A percentile compares a stretch with the other conserved stretches of the same genome.
Evolutionary conservation across 2,888 invertebrate genomes (phyloP).

Genomic region (Phania funesta): DNA sequence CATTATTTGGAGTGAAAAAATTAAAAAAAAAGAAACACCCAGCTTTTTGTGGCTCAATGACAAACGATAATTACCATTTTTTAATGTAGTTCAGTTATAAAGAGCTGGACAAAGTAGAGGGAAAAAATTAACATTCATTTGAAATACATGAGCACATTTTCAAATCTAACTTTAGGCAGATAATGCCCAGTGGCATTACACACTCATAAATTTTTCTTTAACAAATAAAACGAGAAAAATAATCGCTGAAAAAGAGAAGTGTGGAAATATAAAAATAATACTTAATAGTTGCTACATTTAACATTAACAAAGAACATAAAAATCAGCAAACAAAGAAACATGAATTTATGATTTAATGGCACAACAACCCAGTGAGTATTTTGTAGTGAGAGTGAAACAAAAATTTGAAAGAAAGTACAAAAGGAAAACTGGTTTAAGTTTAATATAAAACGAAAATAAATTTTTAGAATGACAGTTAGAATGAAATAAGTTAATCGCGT

Average conservation of each 20-base stretch:
- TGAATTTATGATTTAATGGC: not conserved
- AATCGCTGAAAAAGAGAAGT: not conserved
- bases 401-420: too few relatives aligned
- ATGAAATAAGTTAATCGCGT: too few relatives aligned
- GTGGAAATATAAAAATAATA: constrained; percentile 36
- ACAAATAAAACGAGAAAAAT: constrained; percentile 5
- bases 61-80: constrained; percentile 68
- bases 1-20: constrained; percentile 16
- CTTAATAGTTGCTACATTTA: constrained; percentile 48
- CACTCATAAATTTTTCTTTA: constrained; percentile 54
- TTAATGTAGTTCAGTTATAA: constrained; percentile 22
- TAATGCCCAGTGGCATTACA: constrained; percentile 52
- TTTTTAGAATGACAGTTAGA: too few relatives aligned
- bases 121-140: constrained; percentile 43
- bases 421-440: too few relatives aligned
- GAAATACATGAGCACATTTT: constrained; percentile 24
- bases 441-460: too few relatives aligned
- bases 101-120: not conserved
- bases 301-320: constrained; percentile 38
- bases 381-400: not conserved
- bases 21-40: constrained; percentile 15
- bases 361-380: constrained; percentile 15
- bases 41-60: constrained; percentile 48
- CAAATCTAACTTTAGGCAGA: constrained; percentile 37
- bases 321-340: constrained; percentile 25